phyloP scores from a whole-genome alignment of 2,888 invertebrate genomes.

The Ormyrus rosae region DNA sequence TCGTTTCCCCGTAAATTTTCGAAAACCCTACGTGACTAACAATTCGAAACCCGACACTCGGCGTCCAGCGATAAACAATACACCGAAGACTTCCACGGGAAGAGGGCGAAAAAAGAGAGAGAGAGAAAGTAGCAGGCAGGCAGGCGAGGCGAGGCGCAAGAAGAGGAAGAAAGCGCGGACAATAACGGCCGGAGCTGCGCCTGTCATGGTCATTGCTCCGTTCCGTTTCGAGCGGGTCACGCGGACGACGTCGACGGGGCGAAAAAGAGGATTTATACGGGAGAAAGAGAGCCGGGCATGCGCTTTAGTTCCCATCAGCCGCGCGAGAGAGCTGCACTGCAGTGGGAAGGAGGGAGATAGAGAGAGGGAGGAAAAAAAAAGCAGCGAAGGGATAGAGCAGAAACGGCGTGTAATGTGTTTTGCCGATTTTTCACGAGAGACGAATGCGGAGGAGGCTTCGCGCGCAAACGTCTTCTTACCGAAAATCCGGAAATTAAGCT shows the following conservation, averaged over 20 bases:
- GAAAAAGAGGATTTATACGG: constrained; percentile 41
- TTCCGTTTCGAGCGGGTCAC: neutral
- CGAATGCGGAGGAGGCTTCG: no score
- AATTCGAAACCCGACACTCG: no score
- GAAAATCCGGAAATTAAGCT: no score
- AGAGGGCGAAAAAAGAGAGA: constrained; percentile 21
- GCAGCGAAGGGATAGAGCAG: no score
- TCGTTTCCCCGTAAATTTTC: no score
- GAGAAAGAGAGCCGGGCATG: neutral
- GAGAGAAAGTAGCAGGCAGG: constrained; percentile 24
- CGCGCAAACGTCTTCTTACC: no score
- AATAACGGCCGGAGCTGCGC: constrained; percentile 11
- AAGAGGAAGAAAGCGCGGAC: constrained; percentile 12
- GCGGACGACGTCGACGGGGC: neutral
- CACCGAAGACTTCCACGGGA: constrained; percentile 1
- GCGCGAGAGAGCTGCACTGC: no score
- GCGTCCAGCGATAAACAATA: no score
- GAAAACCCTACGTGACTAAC: no score
- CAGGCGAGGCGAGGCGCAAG: constrained; percentile 31
- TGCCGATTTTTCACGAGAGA: no score
- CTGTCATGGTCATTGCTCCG: constrained; percentile 21
- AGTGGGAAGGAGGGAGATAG: neutral
- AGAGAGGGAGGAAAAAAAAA: neutral
- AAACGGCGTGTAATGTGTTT: no score
- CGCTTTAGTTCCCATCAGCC: no score